Base-by-base conservation (phyloP, 2,888 invertebrate species). In the Nomada lathburiana region DNA sequence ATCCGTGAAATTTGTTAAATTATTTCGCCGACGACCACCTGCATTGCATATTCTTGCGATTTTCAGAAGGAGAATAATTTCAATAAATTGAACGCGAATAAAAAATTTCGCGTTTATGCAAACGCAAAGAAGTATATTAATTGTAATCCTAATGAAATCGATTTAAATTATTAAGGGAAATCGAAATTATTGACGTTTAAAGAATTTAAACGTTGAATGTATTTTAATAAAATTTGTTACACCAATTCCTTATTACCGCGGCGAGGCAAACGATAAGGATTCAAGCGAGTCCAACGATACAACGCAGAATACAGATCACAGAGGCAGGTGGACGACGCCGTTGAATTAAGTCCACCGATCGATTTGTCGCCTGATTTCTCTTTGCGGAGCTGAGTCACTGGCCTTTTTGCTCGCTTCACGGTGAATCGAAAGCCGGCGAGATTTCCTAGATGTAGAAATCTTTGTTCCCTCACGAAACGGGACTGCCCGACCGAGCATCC, bases 311-410 rank as follows among this genome's bases (percentile, higher is more conserved):
- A 11, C 2, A 18, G 10, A 11, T 23, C 16, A 2, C 20, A 20
- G 50, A 42, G 36, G 74, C 81, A 82, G 77, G 68, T 82, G 77
- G 71, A 75, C 50, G 67, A 62, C 74, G 59, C 68, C 55, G 72
- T 63, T 60, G 71, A 64, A 86, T 86, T 81, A 81, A 81, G 80
- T 68, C 65, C 77, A 68, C 26, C 78, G 82, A 86, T 86, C 82
- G 85, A 87, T 87, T 83, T 80, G 86, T 87, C 85, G 79, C 74
- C 79, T 79, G 89, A 89, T 89, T 89, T 89, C 89, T 88, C 89
- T 78, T 87, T 68, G 84, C 83, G 69, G 76, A 88, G 84, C 85
- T 88, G 86, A 89, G 89, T 85, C 85, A 88, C 81, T 65, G 73
- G 69, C 13, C 71, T 77, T 88, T 89, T 89, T 83, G 55, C 85